Base-by-base conservation (phyloP, 2,797 vertebrate species). In the Chloroceryle amazona region DNA sequence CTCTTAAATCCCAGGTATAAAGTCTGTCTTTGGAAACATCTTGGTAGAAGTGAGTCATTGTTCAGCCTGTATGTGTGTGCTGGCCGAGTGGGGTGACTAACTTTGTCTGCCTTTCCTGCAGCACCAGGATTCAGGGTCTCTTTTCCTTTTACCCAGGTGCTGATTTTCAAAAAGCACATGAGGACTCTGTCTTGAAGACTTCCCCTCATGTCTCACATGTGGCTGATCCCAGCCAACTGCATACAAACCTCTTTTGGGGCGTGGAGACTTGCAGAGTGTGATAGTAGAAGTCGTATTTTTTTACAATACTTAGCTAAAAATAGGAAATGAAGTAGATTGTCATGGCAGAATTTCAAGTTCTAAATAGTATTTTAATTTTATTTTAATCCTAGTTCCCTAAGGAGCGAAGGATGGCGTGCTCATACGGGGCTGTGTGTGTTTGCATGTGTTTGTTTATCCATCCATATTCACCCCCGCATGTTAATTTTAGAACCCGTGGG, bases 271-370 rank as follows among this genome's bases (percentile, higher is more conserved):
- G 9, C 25, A 66, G 46, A 28, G 11, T 35, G 23, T 31, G 26
- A 68, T 63, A 75, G 31, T 55, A 70, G 42, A 25, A 55, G 16
- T 29, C 6, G 54, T 51, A 9, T 57, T 57, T 51, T 46, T 74
- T 63, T 21, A 49, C 21, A 68, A 81, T 89, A 61, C 39, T 39
- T 26, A 57, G 13, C 70, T 92, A 88, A 94, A 95, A 90, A 76
- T 76, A 92, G 86, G 74, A 90, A 94, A 66, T 31, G 0, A 52
- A 86, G 39, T 46, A 33, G 66, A 19, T 60, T 33, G 23, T 33
- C 31, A 25, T 90, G 90, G 83, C 55, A 70, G 86, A 68, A 44
- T 89, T 96, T 93, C 66, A 90, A 91, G 57, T 78, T 67, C 65
- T 60, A 79, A 79, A 29, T 14, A 75, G 58, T 25, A 28, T 83